Conservation (phyloP, 2,113 vertebrate genomes). For the Cynopterus brachyotis region DNA sequence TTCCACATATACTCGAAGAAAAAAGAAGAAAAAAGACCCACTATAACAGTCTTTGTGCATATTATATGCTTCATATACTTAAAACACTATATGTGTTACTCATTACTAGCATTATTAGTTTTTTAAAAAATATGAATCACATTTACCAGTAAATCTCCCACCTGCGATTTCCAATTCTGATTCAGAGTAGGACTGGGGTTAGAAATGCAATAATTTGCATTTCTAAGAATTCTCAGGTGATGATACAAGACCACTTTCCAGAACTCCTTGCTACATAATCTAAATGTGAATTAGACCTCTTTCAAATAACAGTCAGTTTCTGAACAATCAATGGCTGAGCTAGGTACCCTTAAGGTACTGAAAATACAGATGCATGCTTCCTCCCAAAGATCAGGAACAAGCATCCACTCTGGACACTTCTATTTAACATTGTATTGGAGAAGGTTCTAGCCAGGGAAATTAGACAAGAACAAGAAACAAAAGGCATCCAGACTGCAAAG, state of each 20-base stretch:
- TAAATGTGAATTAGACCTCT: constrained; percentile 22
- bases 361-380: neutral
- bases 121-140: neutral
- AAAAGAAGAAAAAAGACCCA: neutral
- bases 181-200: neutral
- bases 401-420: neutral
- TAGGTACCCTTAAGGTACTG: neutral
- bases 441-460: constrained; percentile 3
- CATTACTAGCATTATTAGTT: neutral
- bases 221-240: neutral
- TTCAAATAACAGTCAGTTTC: constrained; percentile 39
- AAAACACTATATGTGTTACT: neutral
- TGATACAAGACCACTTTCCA: neutral
- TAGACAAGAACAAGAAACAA: neutral
- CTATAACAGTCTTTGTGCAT: neutral
- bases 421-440: neutral
- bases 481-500: neutral
- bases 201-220: neutral
- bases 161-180: neutral
- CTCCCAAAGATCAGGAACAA: neutral
- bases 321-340: neutral
- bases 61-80: neutral
- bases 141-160: constrained; percentile 1
- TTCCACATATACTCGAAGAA: neutral
- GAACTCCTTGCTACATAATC: neutral